Conservation (phyloP, 2,113 vertebrate genomes). For the Bubo bubo region DNA sequence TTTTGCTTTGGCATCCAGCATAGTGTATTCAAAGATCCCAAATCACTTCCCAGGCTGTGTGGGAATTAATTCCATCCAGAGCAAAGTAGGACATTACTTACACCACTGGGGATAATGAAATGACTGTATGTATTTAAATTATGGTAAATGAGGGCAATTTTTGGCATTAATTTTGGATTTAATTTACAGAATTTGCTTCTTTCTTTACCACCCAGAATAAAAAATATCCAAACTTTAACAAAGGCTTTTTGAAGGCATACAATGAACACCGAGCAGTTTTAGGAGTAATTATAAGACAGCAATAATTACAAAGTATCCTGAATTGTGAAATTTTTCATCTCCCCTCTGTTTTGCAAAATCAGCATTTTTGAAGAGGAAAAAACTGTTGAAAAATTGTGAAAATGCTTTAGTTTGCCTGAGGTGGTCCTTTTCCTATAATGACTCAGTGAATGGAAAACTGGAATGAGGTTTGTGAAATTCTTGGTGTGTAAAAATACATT, state of each 20-base stretch:
- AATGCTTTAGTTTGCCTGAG: not conserved
- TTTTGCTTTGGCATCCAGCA: not conserved
- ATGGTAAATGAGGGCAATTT: not conserved
- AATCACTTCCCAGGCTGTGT: not conserved
- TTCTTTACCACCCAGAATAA: not conserved
- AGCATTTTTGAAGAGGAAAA: not conserved
- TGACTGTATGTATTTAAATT: not conserved
- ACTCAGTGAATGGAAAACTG: not conserved
- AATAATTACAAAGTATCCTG: not conserved
- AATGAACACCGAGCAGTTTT: not conserved
- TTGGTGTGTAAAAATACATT: not conserved
- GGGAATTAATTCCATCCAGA: not conserved
- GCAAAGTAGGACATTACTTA: not conserved
- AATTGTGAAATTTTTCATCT: not conserved
- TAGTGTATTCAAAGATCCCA: not conserved
- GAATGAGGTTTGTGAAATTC: not conserved
- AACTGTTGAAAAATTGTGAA: not conserved
- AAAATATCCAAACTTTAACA: not conserved
- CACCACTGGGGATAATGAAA: not conserved
- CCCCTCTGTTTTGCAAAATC: not conserved
- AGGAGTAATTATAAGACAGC: not conserved
- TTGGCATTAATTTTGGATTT: not conserved
- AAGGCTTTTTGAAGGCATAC: not conserved
- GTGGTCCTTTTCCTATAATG: not conserved
- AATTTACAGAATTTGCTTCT: not conserved